Conservation (phyloP, 2,113 vertebrate species). For the Steatornis caripensis region DNA sequence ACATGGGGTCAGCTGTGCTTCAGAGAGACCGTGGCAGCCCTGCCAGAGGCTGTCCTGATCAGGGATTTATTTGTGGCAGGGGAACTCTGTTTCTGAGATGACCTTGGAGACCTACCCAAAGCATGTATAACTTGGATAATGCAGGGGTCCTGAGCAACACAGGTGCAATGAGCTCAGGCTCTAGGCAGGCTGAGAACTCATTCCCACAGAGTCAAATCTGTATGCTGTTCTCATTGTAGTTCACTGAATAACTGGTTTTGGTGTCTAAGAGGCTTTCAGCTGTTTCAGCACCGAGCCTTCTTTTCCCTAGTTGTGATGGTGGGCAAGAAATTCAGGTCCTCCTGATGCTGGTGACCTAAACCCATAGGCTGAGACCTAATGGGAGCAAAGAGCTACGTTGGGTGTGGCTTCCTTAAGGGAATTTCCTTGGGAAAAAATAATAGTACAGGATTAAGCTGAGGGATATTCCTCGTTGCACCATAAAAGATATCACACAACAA, state of each 20-base stretch:
- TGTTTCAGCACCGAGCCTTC: neutral
- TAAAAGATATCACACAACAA: neutral
- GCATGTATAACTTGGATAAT: neutral
- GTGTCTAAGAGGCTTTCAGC: neutral
- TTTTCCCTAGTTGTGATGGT: neutral
- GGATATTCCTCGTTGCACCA: neutral
- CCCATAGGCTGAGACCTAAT: neutral
- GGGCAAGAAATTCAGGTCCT: neutral
- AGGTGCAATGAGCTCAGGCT: neutral
- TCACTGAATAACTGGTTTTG: neutral
- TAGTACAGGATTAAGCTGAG: neutral
- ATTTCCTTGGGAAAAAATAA: neutral
- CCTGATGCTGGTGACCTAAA: neutral
- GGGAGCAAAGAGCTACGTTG: neutral
- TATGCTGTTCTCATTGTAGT: neutral
- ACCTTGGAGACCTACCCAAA: neutral
- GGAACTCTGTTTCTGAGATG: neutral
- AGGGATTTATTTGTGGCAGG: neutral
- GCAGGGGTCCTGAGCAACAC: accelerated
- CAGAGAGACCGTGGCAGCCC: neutral
- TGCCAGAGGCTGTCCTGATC: neutral
- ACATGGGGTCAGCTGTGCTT: neutral
- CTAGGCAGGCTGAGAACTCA: neutral
- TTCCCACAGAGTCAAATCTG: neutral
- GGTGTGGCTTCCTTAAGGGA: neutral